phyloP scores from a whole-genome alignment of 1,140 invertebrate species.

The Brachionus rubens region DNA sequence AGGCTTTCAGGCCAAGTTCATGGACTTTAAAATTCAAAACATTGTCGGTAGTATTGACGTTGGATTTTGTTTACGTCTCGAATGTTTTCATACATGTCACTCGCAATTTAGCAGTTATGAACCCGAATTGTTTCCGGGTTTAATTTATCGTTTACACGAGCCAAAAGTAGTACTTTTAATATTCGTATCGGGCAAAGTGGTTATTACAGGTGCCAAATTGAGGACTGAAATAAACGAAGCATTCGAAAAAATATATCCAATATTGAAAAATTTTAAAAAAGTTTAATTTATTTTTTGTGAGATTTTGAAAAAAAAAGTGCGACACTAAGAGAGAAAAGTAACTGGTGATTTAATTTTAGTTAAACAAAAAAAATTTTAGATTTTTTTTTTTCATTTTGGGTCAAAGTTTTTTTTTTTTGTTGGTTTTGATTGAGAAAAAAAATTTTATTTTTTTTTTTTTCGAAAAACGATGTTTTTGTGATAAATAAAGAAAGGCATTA shows the following conservation, averaged over 20 bases:
- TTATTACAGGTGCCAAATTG: slow-evolving; percentile 94
- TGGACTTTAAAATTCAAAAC: slow-evolving; percentile 99
- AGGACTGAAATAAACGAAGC: slow-evolving; percentile 97
- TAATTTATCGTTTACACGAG: slow-evolving; percentile 99
- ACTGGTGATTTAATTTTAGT: background rate
- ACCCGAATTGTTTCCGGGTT: slow-evolving; percentile 83
- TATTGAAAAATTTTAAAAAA: slow-evolving; percentile 82
- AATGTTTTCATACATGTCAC: slow-evolving; percentile 92
- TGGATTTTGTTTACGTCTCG: slow-evolving; percentile 94
- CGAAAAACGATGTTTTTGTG: no score
- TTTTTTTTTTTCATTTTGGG: no score
- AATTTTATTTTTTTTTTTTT: no score
- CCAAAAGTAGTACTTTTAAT: slow-evolving; percentile 97
- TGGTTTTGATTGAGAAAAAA: no score
- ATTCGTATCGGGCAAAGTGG: slow-evolving; percentile 97
- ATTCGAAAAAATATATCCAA: slow-evolving; percentile 99
- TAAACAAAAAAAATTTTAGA: no score
- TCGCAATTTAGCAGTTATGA: slow-evolving; percentile 84
- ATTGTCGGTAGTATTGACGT: slow-evolving; percentile 99
- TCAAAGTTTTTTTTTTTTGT: no score
- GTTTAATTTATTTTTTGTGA: slow-evolving; percentile 4
- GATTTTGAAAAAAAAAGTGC: no score
- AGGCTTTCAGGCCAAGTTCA: slow-evolving; percentile 95
- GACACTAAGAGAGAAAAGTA: no score
- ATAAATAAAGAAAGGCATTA: no score